Percentiles rank a stretch among this genome's conserved stretches.
Evolutionary conservation across 2,888 invertebrate genomes (phyloP).

Genomic region (Antheraea assamensis): DNA sequence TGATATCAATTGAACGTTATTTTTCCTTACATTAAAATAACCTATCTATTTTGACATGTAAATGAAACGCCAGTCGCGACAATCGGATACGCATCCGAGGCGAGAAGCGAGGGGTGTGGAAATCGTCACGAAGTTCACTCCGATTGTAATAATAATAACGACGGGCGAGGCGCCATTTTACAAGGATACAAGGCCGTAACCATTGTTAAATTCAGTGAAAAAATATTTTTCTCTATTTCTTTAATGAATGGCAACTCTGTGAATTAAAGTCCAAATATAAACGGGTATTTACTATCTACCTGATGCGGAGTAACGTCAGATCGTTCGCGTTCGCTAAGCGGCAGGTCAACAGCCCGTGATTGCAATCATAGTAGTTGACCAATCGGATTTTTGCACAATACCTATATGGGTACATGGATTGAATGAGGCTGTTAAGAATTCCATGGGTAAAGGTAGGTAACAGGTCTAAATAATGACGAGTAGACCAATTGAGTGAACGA

Average conservation of each 20-base stretch:
- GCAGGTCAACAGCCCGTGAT: conserved; percentile 77
- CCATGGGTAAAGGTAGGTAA: conserved; percentile 15
- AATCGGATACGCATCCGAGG: conserved; percentile 81
- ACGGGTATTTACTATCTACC: conserved; percentile 42
- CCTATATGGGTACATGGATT: conserved; percentile 13
- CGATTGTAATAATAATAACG: conserved; percentile 79
- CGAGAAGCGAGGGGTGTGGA: conserved; percentile 67
- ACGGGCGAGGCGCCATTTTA: conserved; percentile 80
- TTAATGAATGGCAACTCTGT: conserved; percentile 24
- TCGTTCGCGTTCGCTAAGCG: conserved; percentile 59
- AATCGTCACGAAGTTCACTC: conserved; percentile 81
- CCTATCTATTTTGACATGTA: conserved; percentile 81
- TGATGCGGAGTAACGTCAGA: conserved; percentile 50
- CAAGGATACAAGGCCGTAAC: conserved; percentile 79
- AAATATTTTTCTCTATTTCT: conserved; percentile 35
- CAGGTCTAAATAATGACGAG: conserved; percentile 26
- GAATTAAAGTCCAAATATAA: conserved; percentile 17
- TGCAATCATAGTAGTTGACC: conserved; percentile 66
- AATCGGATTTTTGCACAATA: conserved; percentile 59
- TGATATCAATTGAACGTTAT: conserved; percentile 51
- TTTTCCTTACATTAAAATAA: conserved; percentile 68
- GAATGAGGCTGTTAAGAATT: conserved; percentile 19
- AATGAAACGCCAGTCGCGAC: conserved; percentile 78
- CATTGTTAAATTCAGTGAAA: conserved; percentile 63
- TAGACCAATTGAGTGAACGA: conserved; percentile 29